phyloP scores from a whole-genome alignment of 2,797 vertebrate genomes.

The Diceros bicornis region DNA sequence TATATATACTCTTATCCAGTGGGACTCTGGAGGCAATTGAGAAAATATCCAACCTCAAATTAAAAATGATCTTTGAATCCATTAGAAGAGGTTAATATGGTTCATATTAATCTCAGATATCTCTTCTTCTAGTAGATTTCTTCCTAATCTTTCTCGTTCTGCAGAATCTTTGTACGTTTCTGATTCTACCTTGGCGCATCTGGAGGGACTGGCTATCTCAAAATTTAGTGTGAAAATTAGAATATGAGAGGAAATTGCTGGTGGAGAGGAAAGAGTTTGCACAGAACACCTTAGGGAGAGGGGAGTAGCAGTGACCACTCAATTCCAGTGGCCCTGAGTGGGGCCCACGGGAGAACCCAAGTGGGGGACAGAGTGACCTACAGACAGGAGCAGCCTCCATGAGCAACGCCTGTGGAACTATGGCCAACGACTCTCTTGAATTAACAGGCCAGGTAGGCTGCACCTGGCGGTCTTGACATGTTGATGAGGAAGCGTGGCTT shows the following conservation, averaged over 20 bases:
- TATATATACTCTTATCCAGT: not conserved
- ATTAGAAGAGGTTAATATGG: not conserved
- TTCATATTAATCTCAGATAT: not conserved
- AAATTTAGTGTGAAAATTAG: not conserved
- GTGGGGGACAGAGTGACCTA: not conserved
- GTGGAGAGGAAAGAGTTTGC: not conserved
- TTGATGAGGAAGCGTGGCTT: not conserved
- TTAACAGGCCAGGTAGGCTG: not conserved
- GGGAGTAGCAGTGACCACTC: rapidly evolving
- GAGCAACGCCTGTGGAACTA: rapidly evolving
- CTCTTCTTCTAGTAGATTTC: not conserved
- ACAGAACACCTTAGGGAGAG: not conserved
- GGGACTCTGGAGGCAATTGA: not conserved
- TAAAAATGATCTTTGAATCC: not conserved
- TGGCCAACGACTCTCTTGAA: not conserved
- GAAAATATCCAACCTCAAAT: not conserved
- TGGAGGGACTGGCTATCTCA: not conserved
- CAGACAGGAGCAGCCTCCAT: not conserved
- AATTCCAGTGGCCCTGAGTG: not conserved
- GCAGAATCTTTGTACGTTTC: not conserved
- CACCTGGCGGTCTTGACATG: not conserved
- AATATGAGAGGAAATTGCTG: not conserved
- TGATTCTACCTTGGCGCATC: not conserved
- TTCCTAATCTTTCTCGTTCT: not conserved
- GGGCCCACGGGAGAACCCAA: too few species aligned